phyloP scores from a whole-genome alignment of 2,888 invertebrate genomes.

The Drosophila fulvimacula region DNA sequence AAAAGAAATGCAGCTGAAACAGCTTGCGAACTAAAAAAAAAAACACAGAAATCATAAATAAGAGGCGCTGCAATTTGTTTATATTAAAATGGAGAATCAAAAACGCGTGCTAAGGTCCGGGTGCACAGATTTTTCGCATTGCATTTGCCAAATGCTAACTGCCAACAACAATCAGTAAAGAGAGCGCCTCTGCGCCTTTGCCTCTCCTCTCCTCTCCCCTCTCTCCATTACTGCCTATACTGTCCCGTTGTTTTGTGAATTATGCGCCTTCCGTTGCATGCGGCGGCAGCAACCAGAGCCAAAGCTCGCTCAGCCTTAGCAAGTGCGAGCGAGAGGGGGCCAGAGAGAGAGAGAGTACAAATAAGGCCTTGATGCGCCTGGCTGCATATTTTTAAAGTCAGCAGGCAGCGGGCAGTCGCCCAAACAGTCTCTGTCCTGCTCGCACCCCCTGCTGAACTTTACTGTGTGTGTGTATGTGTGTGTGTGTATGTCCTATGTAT shows the following conservation, averaged over 20 bases:
- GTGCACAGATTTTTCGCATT: constrained; percentile 59
- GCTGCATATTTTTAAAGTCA: constrained; percentile 74
- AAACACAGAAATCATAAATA: constrained; percentile 72
- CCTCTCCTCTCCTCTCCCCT: not conserved
- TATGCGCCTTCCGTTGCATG: constrained; percentile 79
- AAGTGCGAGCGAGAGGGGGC: constrained; percentile 17
- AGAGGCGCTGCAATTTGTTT: constrained; percentile 78
- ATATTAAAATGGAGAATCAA: constrained; percentile 77
- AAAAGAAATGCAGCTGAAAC: constrained; percentile 31
- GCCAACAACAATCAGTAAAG: constrained; percentile 38
- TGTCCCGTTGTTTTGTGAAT: constrained; percentile 75
- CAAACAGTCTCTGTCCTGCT: not conserved
- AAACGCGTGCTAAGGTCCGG: constrained; percentile 54
- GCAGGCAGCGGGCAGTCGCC: constrained; percentile 35
- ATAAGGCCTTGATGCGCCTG: constrained; percentile 70
- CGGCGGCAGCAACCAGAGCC: constrained; percentile 60
- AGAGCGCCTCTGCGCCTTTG: not conserved
- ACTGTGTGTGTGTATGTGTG: not conserved
- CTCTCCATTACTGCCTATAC: not conserved
- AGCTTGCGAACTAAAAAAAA: not conserved
- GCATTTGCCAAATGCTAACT: constrained; percentile 54
- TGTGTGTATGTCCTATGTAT: constrained; percentile 36
- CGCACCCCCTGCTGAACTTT: not conserved
- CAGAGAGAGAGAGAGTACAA: constrained; percentile 33
- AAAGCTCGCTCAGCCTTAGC: constrained; percentile 36